Base-by-base conservation (phyloP, 2,888 invertebrate species). In the Pterostichus madidus region DNA sequence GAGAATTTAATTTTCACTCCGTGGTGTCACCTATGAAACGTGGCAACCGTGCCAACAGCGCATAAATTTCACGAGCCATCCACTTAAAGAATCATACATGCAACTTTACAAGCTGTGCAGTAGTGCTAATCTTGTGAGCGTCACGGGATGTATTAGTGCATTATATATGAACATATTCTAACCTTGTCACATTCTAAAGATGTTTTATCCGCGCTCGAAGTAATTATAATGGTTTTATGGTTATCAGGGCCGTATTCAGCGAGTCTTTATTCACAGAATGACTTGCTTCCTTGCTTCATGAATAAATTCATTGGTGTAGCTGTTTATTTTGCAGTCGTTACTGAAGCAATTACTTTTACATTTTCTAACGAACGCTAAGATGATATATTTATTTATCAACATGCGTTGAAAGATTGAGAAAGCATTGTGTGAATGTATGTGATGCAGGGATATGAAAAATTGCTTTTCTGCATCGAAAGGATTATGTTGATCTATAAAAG, bases 71-170 rank as follows among this genome's bases (percentile, higher is more conserved):
- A 5, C 76, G 76, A 76, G n/a, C 52, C 76, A 44, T 75, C 76
- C 76, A 53, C 76, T 76, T 76, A 76, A 76, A 76, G 76, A 76
- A 49, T 76, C 76, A 76, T 76, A 76, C 56, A 76, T 76, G 52
- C 53, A 35, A 35, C 32, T 52, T 76, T 76, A 76, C 76, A 76
- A 53, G 76, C 32, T 76, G 53, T 76, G 53, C 56, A 76, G 5
- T 15, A 24, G 52, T 52, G 75, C 39, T 76, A 76, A 76, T 76
- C 76, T 53, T 52, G 53, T 53, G 53, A 53, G 39, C 49, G 53
- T 76, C 76, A 31, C 24, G 35, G 15, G 52, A 52, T 75, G 8
- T 78, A 78, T 78, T 35, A 59, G 44, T 78, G 39, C 59, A 59
- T 78, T 78, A 78, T 78, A 59, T 59, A 78, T 78, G 32, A 44